Percentiles rank a stretch among this genome's conserved stretches.
These are phyloP conservation scores for Malthinus flaveolus DNA, from an alignment of 2,888 invertebrate species.

Conservation along the genomic window DNA sequence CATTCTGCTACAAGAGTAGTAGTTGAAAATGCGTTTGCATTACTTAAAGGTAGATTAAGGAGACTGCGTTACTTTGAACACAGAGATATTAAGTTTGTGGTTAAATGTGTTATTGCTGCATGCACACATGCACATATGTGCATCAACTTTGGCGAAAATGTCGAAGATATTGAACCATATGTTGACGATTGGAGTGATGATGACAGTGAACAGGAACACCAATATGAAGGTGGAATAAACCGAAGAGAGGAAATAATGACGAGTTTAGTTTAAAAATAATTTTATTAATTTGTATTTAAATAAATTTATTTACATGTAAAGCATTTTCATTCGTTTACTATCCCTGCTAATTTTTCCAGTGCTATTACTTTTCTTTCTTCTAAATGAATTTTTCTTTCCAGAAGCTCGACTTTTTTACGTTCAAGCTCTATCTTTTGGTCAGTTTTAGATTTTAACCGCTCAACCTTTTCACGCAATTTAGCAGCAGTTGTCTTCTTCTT, in stretches of 20 bases:
- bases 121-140: conserved; percentile 15
- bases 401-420: too few relatives aligned
- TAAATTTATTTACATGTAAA: too few relatives aligned
- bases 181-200: not conserved
- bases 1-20: conserved; percentile 25
- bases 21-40: conserved; percentile 33
- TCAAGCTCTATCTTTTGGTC: too few relatives aligned
- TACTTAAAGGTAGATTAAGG: conserved; percentile 32
- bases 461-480: too few relatives aligned
- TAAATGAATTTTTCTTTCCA: too few relatives aligned
- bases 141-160: not conserved
- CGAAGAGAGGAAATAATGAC: not conserved
- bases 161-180: conserved; percentile 11
- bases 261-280: too few relatives aligned
- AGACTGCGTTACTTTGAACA: conserved; percentile 11
- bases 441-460: too few relatives aligned
- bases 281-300: too few relatives aligned
- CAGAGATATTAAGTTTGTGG: conserved; percentile 13
- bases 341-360: too few relatives aligned
- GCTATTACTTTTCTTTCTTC: too few relatives aligned
- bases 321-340: too few relatives aligned
- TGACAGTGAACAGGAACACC: not conserved
- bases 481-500: too few relatives aligned
- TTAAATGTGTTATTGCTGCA: conserved; percentile 13
- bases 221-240: not conserved